These are phyloP conservation scores for Circaetus cinerascens DNA, from an alignment of 2,113 vertebrate species.

Conservation along the genomic window DNA sequence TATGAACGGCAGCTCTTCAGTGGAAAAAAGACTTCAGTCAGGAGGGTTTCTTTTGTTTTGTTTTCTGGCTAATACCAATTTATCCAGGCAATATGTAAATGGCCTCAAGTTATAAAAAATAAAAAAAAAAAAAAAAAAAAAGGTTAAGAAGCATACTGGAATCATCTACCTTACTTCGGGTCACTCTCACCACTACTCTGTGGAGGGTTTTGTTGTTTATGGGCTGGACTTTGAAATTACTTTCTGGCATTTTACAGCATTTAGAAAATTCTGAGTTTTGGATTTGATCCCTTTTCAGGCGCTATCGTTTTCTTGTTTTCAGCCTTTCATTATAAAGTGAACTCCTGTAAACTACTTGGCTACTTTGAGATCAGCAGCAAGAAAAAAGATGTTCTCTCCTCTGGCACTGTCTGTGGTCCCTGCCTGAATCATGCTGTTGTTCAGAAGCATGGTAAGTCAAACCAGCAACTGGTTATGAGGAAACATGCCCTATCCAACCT, in stretches of 20 bases:
- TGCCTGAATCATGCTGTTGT: neutral
- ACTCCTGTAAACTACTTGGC: neutral
- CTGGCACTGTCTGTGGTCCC: neutral
- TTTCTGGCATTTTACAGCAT: neutral
- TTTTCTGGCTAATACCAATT: neutral
- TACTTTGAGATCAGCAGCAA: neutral
- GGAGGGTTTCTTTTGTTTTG: neutral
- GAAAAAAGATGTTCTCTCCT: neutral
- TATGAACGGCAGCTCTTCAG: neutral
- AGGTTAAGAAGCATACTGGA: neutral
- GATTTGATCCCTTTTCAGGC: neutral
- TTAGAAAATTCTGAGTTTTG: neutral
- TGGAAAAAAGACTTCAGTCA: neutral
- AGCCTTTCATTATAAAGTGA: neutral
- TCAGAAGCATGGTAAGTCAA: neutral
- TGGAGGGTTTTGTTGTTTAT: neutral
- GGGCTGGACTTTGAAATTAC: neutral
- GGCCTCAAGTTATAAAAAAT: no score
- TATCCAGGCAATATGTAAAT: neutral
- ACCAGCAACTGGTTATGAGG: neutral
- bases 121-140: no score
- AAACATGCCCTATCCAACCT: neutral
- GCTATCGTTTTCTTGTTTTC: neutral
- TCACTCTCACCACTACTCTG: neutral
- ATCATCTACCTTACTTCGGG: neutral